Evolutionary conservation across 2,797 vertebrate genomes (phyloP).

Genomic region (Babyrousa celebensis): DNA sequence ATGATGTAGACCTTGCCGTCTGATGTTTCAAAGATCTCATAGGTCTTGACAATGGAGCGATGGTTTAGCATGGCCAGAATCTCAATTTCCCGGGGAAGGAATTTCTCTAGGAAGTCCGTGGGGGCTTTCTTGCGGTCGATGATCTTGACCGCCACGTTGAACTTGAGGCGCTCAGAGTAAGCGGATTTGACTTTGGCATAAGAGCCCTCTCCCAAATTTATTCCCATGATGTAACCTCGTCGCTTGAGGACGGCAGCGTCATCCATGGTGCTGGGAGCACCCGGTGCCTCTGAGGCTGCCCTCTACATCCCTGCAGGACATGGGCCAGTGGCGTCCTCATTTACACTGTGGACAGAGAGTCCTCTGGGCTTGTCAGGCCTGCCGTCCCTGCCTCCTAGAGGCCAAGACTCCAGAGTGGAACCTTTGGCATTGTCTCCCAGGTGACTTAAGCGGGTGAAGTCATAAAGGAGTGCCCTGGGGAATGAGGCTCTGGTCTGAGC

Average conservation of each 20-base stretch:
- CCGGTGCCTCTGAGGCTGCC: conserved; percentile 18
- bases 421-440: conserved; percentile 76
- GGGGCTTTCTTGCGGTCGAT: conserved; percentile 89
- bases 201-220: conserved; percentile 83
- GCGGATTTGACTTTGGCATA: conserved; percentile 89
- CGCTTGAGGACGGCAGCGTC: conserved; percentile 84
- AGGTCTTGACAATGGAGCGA: conserved; percentile 88
- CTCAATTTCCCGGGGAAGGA: conserved; percentile 88
- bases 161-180: conserved; percentile 87
- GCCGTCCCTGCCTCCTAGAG: conserved; percentile 76
- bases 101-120: conserved; percentile 87
- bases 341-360: conserved; percentile 69
- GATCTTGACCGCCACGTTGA: conserved; percentile 87
- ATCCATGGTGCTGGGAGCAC: conserved; percentile 51
- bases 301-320: conserved; percentile 76
- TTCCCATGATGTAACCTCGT: conserved; percentile 88
- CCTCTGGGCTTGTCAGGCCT: conserved; percentile 72
- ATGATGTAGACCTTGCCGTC: conserved; percentile 89
- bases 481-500: conserved; percentile 52
- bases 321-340: conserved; percentile 70
- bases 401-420: conserved; percentile 75
- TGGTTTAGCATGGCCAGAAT: conserved; percentile 83
- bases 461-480: conserved; percentile 80
- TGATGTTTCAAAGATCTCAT: conserved; percentile 88
- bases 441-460: conserved; percentile 86